These are phyloP conservation scores for Drosophila parthenogenetica DNA, from an alignment of 2,888 invertebrate species.

Conservation along the genomic window DNA sequence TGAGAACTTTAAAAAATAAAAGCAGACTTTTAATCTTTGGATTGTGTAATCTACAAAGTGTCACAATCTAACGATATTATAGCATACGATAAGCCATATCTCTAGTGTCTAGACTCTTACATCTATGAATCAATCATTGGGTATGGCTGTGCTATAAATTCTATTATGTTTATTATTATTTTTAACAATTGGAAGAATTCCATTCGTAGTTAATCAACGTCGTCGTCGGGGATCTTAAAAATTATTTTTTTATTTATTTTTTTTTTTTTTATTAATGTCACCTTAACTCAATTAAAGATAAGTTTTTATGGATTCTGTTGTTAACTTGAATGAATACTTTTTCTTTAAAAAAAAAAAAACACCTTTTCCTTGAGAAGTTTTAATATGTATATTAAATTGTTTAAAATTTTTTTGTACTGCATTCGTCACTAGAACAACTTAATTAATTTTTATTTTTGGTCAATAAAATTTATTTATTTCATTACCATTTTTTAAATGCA, in stretches of 20 bases:
- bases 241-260: neutral
- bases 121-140: slow-evolving; percentile 22
- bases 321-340: no score
- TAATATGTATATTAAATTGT: no score
- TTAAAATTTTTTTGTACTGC: no score
- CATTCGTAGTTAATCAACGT: slow-evolving; percentile 13
- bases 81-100: slow-evolving; percentile 20
- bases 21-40: slow-evolving; percentile 6
- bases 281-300: neutral
- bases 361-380: no score
- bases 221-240: neutral
- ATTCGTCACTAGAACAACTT: no score
- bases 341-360: no score
- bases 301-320: neutral
- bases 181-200: slow-evolving; percentile 3
- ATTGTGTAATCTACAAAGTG: slow-evolving; percentile 10
- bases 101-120: neutral
- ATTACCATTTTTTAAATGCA: no score
- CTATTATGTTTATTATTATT: slow-evolving; percentile 3
- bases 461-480: no score
- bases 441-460: no score
- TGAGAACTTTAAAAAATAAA: slow-evolving; percentile 3
- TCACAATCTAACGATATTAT: slow-evolving; percentile 22
- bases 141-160: neutral
- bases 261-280: slow-evolving; percentile 1